Base-by-base conservation (phyloP, 2,888 invertebrate species). In the Tetheella fluctuosa region DNA sequence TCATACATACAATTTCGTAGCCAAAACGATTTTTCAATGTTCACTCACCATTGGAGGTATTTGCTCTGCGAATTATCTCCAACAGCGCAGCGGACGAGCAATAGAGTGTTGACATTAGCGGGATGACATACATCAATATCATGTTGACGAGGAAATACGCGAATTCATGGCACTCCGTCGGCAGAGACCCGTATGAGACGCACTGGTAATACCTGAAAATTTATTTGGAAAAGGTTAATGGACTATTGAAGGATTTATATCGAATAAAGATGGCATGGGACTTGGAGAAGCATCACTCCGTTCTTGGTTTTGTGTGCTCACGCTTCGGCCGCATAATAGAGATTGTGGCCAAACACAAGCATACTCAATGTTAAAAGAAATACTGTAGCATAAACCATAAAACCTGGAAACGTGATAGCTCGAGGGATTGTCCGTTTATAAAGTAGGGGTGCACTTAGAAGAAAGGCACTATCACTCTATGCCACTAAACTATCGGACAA, bases 11-110 rank as follows among this genome's bases (percentile, higher is more conserved):
- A 39, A 34, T 3, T 34, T 12, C 3, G 1, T 6, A 39, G 7
- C n/a, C 39, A 39, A n/a, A 6, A 34, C 13, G 0, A 39, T 20
- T 57, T 52, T 12, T 37, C 10, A 52, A 59, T 55, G 77, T 94
- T 94, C 93, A 64, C 93, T 91, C 56, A 91, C 92, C 92, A 83
- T 92, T 90, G 23, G 93, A 87, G 2, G 94, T 94, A 73, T 95
- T 96, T 0, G 96, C 96, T 71, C 96, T 94, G 54, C 95, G 94
- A 73, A 96, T 97, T 68, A 98, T 98, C 90, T 98, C 97, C 60
- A 96, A 87, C 42, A 99, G 94, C 65, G 99, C 98, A 57, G 98
- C 97, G 0, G 96, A 95, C 76, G 99, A 99, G 79, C 97, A 97
- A 82, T 96, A 97, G 69, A 98, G 95, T 68, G 99, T 98, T 59